A percentile compares a stretch with the other conserved stretches of the same genome.
Evolutionary conservation across 1,140 invertebrate species (phyloP).

Genomic region (Conus betulinus): DNA sequence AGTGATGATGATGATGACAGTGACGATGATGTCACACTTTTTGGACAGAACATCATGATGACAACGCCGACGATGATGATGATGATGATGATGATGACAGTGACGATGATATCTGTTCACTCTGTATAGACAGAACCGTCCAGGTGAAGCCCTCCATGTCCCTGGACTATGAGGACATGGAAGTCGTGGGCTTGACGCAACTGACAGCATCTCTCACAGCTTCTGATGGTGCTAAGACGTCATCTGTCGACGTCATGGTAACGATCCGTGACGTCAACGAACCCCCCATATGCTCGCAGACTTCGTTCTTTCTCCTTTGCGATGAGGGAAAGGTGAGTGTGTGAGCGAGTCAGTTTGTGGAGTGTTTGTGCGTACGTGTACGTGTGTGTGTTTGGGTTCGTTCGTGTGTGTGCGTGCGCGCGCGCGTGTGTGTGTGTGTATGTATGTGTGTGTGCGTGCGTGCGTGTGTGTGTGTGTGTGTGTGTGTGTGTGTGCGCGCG

Average conservation of each 20-base stretch:
- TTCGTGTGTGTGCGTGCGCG: background rate
- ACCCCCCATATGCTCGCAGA: background rate
- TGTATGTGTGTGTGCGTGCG: no score
- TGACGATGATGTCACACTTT: no score
- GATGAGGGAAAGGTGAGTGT: background rate
- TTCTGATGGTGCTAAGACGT: background rate
- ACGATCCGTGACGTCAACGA: conserved; percentile 9
- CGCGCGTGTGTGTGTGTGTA: no score
- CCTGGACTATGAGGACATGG: background rate
- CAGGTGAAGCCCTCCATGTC: background rate
- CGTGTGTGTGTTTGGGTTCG: background rate
- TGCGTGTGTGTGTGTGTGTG: background rate
- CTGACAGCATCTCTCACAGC: background rate
- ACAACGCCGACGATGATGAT: no score
- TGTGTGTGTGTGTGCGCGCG: background rate
- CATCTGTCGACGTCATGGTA: background rate
- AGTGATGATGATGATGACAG: no score
- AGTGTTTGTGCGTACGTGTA: background rate
- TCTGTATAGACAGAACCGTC: background rate
- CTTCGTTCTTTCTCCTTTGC: background rate
- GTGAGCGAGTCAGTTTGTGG: background rate
- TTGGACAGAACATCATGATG: no score
- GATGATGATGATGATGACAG: no score
- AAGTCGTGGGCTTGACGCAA: background rate
- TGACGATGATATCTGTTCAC: no score